These are phyloP conservation scores for Antitype chi DNA, from an alignment of 2,888 invertebrate species.

Conservation along the genomic window DNA sequence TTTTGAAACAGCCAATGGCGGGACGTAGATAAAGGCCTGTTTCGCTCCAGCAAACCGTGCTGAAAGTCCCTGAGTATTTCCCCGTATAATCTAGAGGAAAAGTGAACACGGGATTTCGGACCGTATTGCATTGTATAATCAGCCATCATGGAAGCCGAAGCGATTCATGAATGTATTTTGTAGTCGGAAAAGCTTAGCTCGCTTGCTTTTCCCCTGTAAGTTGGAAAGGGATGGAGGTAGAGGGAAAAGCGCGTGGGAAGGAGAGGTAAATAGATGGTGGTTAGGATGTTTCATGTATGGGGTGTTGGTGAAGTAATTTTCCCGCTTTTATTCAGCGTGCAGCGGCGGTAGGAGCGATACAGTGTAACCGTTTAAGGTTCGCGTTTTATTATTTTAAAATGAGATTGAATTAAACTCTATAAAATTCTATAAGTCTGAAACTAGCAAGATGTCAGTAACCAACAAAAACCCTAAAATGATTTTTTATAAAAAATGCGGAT, in stretches of 20 bases:
- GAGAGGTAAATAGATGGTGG: conserved; percentile 75
- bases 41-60: conserved; percentile 78
- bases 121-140: conserved; percentile 90
- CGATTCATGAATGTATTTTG: conserved; percentile 82
- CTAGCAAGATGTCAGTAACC: neutral
- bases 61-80: conserved; percentile 80
- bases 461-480: neutral
- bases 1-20: conserved; percentile 89
- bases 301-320: conserved; percentile 85
- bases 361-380: conserved; percentile 73
- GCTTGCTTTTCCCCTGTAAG: conserved; percentile 77
- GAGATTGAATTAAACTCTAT: neutral
- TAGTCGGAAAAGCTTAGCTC: conserved; percentile 84
- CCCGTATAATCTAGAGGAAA: conserved; percentile 72
- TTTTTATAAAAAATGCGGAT: too few species aligned
- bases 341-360: conserved; percentile 75
- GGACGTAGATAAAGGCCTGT: conserved; percentile 86
- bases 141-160: conserved; percentile 89
- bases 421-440: neutral
- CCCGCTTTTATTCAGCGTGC: conserved; percentile 87
- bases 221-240: conserved; percentile 72
- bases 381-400: conserved; percentile 29
- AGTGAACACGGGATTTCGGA: conserved; percentile 82
- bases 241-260: conserved; percentile 64
- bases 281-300: conserved; percentile 77